A percentile compares a stretch with the other conserved stretches of the same genome.
Conservation (phyloP, 2,113 vertebrate genomes). For the Cinclus cinclus region DNA sequence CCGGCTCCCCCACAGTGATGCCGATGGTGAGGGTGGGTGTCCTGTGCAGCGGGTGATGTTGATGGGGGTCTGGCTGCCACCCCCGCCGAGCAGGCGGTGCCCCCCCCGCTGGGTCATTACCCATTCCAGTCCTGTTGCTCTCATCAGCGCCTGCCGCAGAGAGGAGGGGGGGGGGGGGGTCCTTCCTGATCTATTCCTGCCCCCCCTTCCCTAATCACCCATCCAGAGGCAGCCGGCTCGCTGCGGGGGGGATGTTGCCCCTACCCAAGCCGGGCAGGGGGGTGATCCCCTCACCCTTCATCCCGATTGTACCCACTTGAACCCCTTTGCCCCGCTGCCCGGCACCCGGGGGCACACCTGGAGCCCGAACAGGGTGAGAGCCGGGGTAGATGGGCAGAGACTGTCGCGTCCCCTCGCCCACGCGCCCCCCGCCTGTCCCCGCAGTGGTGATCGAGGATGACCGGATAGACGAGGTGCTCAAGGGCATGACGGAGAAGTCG, state of each 20-base stretch:
- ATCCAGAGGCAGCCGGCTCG: not conserved
- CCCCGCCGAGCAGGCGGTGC: not conserved
- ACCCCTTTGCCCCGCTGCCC: not conserved
- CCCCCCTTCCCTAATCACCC: not conserved
- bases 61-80: slow-evolving; percentile 31
- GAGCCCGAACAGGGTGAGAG: not conserved
- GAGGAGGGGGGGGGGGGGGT: not conserved
- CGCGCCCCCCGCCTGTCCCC: slow-evolving; percentile 45
- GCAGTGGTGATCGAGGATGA: slow-evolving; percentile 99
- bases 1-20: not conserved
- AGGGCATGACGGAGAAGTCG: slow-evolving; percentile 97
- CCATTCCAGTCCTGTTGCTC: slow-evolving; percentile 53
- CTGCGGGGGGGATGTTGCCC: not conserved
- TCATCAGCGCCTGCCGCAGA: slow-evolving; percentile 45
- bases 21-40: not conserved
- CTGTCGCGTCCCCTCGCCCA: not conserved
- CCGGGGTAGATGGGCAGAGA: not conserved
- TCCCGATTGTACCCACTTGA: not conserved
- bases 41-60: not conserved
- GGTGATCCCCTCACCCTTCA: no score
- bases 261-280: not conserved
- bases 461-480: slow-evolving; percentile 98
- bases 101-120: slow-evolving; percentile 43
- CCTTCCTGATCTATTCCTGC: no score
- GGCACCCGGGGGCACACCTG: not conserved